phyloP scores from a whole-genome alignment of 2,888 invertebrate species.

The Metellina segmentata region DNA sequence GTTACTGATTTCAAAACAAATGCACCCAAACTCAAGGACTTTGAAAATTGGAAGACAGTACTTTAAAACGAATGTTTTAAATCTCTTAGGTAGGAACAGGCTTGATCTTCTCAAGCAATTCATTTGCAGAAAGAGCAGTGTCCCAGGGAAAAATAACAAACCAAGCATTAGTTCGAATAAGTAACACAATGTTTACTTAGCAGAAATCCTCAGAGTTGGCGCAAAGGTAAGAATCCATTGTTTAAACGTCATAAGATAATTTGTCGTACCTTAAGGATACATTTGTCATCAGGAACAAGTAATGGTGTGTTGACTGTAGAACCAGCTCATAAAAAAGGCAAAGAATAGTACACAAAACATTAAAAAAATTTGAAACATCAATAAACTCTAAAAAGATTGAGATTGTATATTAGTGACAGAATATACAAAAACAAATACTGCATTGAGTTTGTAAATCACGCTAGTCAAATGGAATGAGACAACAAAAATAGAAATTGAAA shows the following conservation, averaged over 20 bases:
- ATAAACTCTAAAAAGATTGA: constrained; percentile 44
- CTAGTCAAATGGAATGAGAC: constrained; percentile 21
- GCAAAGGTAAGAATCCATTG: not conserved
- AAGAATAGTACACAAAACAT: not conserved
- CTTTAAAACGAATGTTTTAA: constrained; percentile 14
- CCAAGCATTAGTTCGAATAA: not conserved
- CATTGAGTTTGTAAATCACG: constrained; percentile 16
- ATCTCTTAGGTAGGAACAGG: constrained; percentile 43
- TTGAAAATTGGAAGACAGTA: constrained; percentile 66
- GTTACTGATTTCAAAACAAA: constrained; percentile 12
- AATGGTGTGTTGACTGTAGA: not conserved
- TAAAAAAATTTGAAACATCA: constrained; percentile 20
- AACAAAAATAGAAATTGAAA: not conserved
- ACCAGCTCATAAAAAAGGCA: constrained; percentile 6
- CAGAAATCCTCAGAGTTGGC: not conserved
- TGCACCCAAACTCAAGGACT: constrained; percentile 11
- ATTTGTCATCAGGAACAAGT: constrained; percentile 8
- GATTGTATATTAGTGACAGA: constrained; percentile 35
- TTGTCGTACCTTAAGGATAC: constrained; percentile 4
- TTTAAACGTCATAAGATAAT: not conserved
- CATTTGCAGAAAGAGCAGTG: constrained; percentile 30
- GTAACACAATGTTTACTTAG: not conserved
- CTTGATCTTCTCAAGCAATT: constrained; percentile 27
- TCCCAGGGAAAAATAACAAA: not conserved
- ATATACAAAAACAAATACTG: constrained; percentile 48